phyloP scores from a whole-genome alignment of 2,113 vertebrate genomes.

The Calyptomena viridis region DNA sequence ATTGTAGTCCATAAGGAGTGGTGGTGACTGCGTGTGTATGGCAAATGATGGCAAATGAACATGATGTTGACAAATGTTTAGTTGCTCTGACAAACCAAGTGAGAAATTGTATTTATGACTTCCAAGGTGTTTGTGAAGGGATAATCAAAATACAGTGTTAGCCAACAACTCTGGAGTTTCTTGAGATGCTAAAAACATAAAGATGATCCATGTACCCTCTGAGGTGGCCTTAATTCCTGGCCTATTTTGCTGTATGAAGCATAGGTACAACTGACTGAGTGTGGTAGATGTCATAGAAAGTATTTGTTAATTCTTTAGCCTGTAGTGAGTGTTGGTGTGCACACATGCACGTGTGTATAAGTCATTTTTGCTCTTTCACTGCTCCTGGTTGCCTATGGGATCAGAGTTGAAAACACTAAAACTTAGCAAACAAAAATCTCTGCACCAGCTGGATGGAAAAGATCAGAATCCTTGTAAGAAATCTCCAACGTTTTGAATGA shows the following conservation, averaged over 20 bases:
- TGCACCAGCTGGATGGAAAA: background rate
- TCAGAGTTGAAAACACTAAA: background rate
- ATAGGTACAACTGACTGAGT: background rate
- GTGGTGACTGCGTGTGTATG: background rate
- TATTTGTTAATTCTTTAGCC: background rate
- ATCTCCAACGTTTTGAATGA: accelerated
- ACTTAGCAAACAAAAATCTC: background rate
- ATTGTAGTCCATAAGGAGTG: background rate
- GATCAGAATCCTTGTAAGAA: background rate
- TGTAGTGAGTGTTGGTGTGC: background rate
- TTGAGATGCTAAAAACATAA: background rate
- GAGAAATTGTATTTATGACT: background rate
- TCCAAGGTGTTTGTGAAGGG: background rate
- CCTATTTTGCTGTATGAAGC: background rate
- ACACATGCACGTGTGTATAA: background rate
- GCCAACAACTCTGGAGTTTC: background rate
- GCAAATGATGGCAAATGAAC: background rate
- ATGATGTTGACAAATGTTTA: background rate
- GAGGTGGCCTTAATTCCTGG: background rate
- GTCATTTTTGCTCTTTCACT: background rate
- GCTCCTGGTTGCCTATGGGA: background rate
- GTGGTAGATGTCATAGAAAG: background rate
- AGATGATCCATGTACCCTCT: background rate
- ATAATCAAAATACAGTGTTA: background rate
- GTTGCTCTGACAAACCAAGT: background rate